Percentiles rank a stretch among this genome's conserved stretches.
These are phyloP conservation scores for Cherax destructor DNA, from an alignment of 1,140 invertebrate species.

Conservation along the genomic window DNA sequence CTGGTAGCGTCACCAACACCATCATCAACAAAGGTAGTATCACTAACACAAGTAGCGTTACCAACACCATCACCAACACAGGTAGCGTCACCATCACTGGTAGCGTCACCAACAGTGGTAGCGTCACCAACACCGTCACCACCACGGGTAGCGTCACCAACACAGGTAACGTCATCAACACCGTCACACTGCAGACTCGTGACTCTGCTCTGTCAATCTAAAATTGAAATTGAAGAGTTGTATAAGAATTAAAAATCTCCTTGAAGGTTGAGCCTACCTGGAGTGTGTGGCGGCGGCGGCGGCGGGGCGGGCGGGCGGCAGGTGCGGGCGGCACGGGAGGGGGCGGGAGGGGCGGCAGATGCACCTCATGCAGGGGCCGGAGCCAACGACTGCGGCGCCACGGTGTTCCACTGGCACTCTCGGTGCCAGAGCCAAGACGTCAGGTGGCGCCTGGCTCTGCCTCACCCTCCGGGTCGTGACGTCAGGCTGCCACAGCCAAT, in stretches of 20 bases:
- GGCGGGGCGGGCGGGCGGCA: not conserved
- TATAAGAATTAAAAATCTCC: constrained; percentile 26
- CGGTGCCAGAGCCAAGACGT: constrained; percentile 28
- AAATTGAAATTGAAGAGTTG: constrained; percentile 16
- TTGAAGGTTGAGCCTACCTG: constrained; percentile 9
- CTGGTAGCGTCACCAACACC: no score
- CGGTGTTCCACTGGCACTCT: not conserved
- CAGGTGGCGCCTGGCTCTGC: constrained; percentile 17
- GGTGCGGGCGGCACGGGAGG: not conserved
- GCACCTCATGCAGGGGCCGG: constrained; percentile 28
- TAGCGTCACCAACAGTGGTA: no score
- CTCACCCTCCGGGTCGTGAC: constrained; percentile 29
- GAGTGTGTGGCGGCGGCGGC: not conserved
- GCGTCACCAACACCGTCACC: no score
- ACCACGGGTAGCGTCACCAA: no score
- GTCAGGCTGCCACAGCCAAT: constrained; percentile 12
- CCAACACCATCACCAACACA: no score
- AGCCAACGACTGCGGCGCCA: constrained; percentile 39
- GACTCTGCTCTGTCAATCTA: constrained; percentile 13
- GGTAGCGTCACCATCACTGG: no score
- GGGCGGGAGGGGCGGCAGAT: constrained; percentile 10
- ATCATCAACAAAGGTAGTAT: no score
- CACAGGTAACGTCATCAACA: not conserved
- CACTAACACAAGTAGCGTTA: no score
- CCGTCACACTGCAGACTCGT: not conserved